Base-by-base conservation (phyloP, 2,888 invertebrate genomes). In the Rhimphoctona megacephalus region DNA sequence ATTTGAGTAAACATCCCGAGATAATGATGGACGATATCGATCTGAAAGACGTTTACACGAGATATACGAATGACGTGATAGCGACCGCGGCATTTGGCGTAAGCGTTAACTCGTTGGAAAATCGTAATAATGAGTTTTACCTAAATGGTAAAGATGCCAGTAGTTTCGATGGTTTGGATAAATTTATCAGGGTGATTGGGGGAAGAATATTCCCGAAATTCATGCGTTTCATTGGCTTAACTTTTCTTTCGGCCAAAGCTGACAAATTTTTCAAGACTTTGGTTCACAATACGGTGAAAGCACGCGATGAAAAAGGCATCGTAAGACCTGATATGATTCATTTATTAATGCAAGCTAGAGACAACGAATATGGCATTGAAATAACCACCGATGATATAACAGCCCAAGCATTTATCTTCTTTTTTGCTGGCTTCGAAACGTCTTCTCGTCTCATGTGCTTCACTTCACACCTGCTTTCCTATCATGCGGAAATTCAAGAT, bases 291-390 rank as follows among this genome's bases (percentile, higher is more conserved):
- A 95, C 95, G 0, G 94, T 96, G 76, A 95, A 95, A 84, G 92
- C 89, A 0, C 87, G 90, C 49, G 91, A 87, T 19, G 82, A 85
- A 39, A 92, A 95, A 46, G 94, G 94, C 0, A 94, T 96, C 5
- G 93, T 95, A 1, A 91, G 96, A 82, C 95, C 95, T 0, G 96
- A 96, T 89, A 96, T 96, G 95, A 95, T 96, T 17, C 95, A 96
- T 81, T 89, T 96, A 6, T 88, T 96, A 19, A 94, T 96, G 94
- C 95, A 96, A 84, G 94, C 93, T 0, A 90, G 88, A 30, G 90
- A 88, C 9, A 90, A 88, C 14, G 69, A 81, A 1, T 70, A 54
- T 0, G 85, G 78, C 7, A 73, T 85, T 9, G 25, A 81, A 30
- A 83, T 89, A 36, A 74, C 81, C 7, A 85, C 67, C 33, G 91